Conservation (phyloP, 2,888 invertebrate species). For the Allolobophora icterica region DNA sequence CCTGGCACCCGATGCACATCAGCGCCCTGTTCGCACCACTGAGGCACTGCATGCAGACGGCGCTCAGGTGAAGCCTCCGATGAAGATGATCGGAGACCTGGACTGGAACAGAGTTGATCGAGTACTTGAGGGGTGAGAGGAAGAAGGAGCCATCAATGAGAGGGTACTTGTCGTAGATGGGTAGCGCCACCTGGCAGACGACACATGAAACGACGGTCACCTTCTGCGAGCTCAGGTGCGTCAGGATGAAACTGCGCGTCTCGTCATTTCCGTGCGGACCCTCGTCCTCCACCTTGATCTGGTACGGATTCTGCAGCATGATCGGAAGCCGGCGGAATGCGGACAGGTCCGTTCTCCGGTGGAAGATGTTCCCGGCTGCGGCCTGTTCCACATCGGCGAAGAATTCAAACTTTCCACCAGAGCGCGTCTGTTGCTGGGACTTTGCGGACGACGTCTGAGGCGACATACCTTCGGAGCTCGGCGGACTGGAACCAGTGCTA, state of each 20-base stretch:
- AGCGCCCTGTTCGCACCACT: slow-evolving; percentile 49
- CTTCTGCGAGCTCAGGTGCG: slow-evolving; percentile 84
- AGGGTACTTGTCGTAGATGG: slow-evolving; percentile 92
- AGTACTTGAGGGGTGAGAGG: slow-evolving; percentile 83
- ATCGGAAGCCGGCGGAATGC: slow-evolving; percentile 78
- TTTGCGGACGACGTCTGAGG: slow-evolving; percentile 65
- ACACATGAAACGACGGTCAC: slow-evolving; percentile 81
- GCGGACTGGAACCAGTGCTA: slow-evolving; percentile 56
- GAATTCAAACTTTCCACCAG: slow-evolving; percentile 85
- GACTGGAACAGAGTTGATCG: slow-evolving; percentile 40
- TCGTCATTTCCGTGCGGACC: slow-evolving; percentile 98
- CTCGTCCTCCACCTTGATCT: slow-evolving; percentile 93
- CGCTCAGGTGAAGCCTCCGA: slow-evolving; percentile 82
- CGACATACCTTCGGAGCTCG: slow-evolving; percentile 72
- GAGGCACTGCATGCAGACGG: slow-evolving; percentile 82
- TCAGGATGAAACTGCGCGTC: slow-evolving; percentile 91
- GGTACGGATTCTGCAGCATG: slow-evolving; percentile 96
- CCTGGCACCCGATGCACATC: slow-evolving; percentile 59
- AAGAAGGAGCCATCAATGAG: slow-evolving; percentile 97
- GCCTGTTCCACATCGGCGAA: slow-evolving; percentile 79
- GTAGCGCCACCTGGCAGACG: slow-evolving; percentile 84
- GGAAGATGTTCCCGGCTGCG: slow-evolving; percentile 76
- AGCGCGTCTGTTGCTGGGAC: slow-evolving; percentile 79
- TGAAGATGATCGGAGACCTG: slow-evolving; percentile 59
- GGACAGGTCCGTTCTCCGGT: slow-evolving; percentile 89